Base-by-base conservation (phyloP, 1,140 invertebrate genomes). In the Danaus melanippus region DNA sequence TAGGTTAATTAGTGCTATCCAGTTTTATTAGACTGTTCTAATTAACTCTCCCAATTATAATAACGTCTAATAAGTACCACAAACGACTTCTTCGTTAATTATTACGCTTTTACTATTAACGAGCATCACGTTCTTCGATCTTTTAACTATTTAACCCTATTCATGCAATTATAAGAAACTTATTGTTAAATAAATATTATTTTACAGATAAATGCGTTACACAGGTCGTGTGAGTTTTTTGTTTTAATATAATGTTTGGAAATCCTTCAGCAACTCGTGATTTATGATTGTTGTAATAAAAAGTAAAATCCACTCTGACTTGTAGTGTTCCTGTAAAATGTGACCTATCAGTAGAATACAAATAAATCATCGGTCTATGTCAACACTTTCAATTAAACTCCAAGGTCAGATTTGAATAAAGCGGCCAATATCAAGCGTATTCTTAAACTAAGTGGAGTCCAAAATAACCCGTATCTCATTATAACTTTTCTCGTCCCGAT, bases 301-400 rank as follows among this genome's bases (percentile, higher is more conserved):
- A 72, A 65, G 65, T 69, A 68, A 69, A 69, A 62, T 66, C 59
- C 73, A 69, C 71, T 66, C 66, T 73, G 60, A 51, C 55, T 53
- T 32, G 42, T 52, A 55, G 74, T 74, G 71, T 76, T 71, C 73
- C 71, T 72, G 72, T 72, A 74, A 70, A 67, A 68, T 69, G 67
- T 72, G 62, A 70, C 64, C 64, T 65, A 66, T 66, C 64, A 67
- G 67, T 67, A 66, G 65, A 74, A 71, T 61, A 59, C 56, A 60
- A 60, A 79, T 83, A 85, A 83, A 85, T 85, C 79, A 80, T 48
- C 55, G 54, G 58, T 67, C 54, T 67, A 64, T 84, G 80, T 86
- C 83, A 82, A 79, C 83, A 84, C 77, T 73, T 84, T 83, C 83
- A 75, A 84, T 86, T 84, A 84, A 74, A 69, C 54, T 41, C 41